phyloP scores from a whole-genome alignment of 2,113 vertebrate genomes.

The Microtus ochrogaster region DNA sequence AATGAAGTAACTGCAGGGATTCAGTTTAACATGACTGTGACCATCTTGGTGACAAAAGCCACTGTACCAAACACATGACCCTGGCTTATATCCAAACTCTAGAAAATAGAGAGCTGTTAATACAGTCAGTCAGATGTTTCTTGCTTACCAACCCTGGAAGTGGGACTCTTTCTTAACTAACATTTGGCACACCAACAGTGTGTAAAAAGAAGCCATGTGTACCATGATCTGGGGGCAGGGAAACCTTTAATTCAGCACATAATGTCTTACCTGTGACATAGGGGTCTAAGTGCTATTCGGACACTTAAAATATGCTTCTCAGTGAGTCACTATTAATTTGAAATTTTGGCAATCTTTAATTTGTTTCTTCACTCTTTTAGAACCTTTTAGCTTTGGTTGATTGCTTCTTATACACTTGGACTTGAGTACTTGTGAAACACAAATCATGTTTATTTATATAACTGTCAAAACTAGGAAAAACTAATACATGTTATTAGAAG shows the following conservation, averaged over 20 bases:
- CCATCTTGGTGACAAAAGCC: background rate
- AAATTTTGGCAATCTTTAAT: background rate
- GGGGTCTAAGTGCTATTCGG: background rate
- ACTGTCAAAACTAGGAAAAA: background rate
- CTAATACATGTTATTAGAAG: background rate
- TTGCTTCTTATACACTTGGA: background rate
- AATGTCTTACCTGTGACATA: too few species aligned
- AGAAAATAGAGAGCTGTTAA: background rate
- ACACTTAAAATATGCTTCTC: too few species aligned
- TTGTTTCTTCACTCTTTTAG: background rate
- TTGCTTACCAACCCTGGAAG: background rate
- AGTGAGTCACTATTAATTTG: background rate
- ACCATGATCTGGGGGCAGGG: background rate
- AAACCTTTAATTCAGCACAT: background rate
- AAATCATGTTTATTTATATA: slow-evolving; percentile 4
- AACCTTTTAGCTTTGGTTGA: background rate
- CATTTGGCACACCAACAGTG: background rate
- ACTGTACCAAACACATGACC: background rate
- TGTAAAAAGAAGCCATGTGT: background rate
- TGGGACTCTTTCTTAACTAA: background rate
- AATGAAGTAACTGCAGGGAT: background rate
- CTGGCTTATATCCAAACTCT: background rate
- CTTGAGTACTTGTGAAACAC: background rate
- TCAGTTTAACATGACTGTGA: background rate
- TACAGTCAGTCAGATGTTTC: background rate